phyloP scores from a whole-genome alignment of 2,797 vertebrate genomes.

The Ispidina picta region DNA sequence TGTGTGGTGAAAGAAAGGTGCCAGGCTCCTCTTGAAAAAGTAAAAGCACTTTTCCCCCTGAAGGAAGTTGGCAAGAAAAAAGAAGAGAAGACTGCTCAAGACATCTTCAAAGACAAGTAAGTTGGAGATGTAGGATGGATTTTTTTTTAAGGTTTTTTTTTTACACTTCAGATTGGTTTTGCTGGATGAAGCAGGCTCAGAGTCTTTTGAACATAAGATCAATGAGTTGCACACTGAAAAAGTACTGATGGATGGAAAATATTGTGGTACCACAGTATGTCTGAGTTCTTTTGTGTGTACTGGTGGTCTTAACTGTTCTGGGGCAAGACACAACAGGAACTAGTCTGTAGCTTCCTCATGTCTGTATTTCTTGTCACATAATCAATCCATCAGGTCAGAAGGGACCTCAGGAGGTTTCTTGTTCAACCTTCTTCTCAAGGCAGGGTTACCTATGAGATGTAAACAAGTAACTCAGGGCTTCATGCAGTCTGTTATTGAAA shows the following conservation, averaged over 20 bases:
- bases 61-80: slow-evolving; percentile 89
- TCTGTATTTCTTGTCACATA: not conserved
- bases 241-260: not conserved
- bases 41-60: slow-evolving; percentile 89
- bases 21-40: slow-evolving; percentile 80
- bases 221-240: not conserved
- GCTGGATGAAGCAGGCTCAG: not conserved
- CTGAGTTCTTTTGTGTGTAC: not conserved
- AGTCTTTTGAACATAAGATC: slow-evolving; percentile 2
- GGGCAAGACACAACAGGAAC: not conserved
- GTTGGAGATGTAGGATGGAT: slow-evolving; percentile 50
- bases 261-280: not conserved
- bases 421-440: not conserved
- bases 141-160: slow-evolving; percentile 1
- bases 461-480: not conserved
- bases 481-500: not conserved
- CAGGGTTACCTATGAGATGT: not conserved
- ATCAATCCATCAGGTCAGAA: not conserved
- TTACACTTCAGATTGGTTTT: not conserved
- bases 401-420: not conserved
- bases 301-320: not conserved
- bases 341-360: not conserved
- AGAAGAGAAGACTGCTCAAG: slow-evolving; percentile 87
- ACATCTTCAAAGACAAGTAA: slow-evolving; percentile 91
- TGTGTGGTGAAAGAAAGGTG: slow-evolving; percentile 80